Conservation (phyloP, 2,113 vertebrate genomes). For the Mixornis gularis region DNA sequence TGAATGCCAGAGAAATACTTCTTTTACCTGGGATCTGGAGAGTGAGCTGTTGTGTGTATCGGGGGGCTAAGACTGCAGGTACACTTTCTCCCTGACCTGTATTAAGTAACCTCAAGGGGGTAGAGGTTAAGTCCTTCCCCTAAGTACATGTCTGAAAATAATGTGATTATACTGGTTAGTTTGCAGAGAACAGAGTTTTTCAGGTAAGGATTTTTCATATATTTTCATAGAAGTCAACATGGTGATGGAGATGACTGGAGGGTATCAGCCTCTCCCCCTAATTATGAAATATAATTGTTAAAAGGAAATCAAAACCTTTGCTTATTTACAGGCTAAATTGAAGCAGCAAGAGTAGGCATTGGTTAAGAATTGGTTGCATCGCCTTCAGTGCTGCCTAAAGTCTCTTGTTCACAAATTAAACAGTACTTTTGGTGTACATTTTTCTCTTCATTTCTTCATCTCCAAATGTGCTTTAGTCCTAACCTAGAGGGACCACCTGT, state of each 20-base stretch:
- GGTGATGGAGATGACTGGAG: neutral
- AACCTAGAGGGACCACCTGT: slow-evolving; percentile 63
- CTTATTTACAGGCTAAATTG: neutral
- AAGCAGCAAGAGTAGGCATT: neutral
- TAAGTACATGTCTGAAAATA: neutral
- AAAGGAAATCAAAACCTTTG: neutral
- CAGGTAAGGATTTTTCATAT: neutral
- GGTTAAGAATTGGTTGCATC: neutral
- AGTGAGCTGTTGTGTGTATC: neutral
- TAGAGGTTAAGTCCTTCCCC: neutral
- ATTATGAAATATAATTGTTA: neutral
- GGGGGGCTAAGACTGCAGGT: neutral
- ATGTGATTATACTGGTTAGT: neutral
- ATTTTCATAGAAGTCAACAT: neutral
- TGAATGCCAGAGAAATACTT: neutral
- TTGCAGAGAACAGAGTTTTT: neutral
- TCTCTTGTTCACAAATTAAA: neutral
- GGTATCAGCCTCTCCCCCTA: neutral
- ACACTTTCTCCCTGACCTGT: neutral
- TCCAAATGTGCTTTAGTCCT: slow-evolving; percentile 49
- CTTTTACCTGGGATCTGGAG: neutral
- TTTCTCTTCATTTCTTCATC: slow-evolving; percentile 41
- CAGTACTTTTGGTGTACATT: neutral
- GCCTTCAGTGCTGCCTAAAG: neutral
- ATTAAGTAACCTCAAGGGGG: neutral